phyloP scores from a whole-genome alignment of 1,140 invertebrate species.

The Lucilia sericata region DNA sequence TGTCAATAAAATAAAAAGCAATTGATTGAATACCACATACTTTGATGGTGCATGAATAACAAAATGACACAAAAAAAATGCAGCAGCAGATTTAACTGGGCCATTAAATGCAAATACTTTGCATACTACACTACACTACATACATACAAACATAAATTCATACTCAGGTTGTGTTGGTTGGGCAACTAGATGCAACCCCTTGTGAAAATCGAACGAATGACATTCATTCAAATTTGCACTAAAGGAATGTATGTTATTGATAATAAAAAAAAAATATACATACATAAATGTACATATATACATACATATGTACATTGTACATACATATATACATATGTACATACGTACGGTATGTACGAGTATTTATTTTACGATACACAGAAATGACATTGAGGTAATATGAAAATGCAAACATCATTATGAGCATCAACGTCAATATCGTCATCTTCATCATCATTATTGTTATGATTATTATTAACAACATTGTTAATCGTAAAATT shows the following conservation, averaged over 20 bases:
- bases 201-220: neutral
- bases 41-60: neutral
- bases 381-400: neutral
- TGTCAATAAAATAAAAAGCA: constrained; percentile 27
- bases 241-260: neutral
- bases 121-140: neutral
- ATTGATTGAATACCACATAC: constrained; percentile 26
- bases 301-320: neutral
- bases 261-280: neutral
- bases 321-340: neutral
- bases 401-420: constrained; percentile 12
- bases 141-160: too few relatives aligned
- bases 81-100: constrained; percentile 3
- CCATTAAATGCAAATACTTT: constrained; percentile 22
- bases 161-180: too few relatives aligned
- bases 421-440: neutral
- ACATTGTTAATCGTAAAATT: constrained; percentile 15
- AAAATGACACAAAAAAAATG: constrained; percentile 3
- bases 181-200: neutral
- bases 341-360: neutral
- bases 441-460: neutral
- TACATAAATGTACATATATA: neutral
- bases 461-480: neutral
- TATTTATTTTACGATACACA: neutral
- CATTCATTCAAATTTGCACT: neutral